Base-by-base conservation (phyloP, 2,113 vertebrate species). In the Pteruthius melanotis region DNA sequence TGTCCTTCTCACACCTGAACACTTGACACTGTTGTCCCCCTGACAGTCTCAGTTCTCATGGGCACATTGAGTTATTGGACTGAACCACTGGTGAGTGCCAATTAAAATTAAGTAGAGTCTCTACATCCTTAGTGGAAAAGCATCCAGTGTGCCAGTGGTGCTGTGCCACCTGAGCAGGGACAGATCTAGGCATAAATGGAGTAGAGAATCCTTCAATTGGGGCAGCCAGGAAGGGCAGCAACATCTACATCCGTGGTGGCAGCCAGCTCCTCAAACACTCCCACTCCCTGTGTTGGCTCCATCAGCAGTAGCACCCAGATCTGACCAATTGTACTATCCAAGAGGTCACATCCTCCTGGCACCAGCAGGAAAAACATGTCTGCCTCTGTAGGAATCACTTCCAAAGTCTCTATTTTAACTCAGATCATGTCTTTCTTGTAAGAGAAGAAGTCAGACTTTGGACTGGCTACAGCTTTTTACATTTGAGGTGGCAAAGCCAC, bases 281-380 rank as follows among this genome's bases (percentile, higher is more conserved):
- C 6, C 8, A 0, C 7, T 40, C 19, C 16, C 24, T 44, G 14
- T 33, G 3, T 27, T 18, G 40, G 28, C 17, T 64, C 16, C 57
- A 74, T 9, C 54, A 63, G 9, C 40, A 44, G 49, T 27, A 42
- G 4, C 44, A 31, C 23, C 33, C 21, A 53, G 35, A 65, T 31
- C 7, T 37, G 37, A 77, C 19, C 44, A 72, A 7, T 1, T 0
- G 15, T 52, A 54, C 20, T 1, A 0, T n/a, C 28, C 31, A n/a
- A 50, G 40, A 53, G 4, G 35, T 9, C 53, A 39, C 24, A 60
- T 39, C 14, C 27, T 50, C 24, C 59, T 27, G 17, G 15, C n/a
- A 65, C 5, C 35, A 72, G 4, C 21, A 59, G 27, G 16, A 70
- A 57, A 27, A 89, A 3, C 12, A 66, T 49, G 14, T 21, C 14